These are phyloP conservation scores for Zeuzera pyrina DNA, from an alignment of 2,888 invertebrate genomes.

Conservation along the genomic window DNA sequence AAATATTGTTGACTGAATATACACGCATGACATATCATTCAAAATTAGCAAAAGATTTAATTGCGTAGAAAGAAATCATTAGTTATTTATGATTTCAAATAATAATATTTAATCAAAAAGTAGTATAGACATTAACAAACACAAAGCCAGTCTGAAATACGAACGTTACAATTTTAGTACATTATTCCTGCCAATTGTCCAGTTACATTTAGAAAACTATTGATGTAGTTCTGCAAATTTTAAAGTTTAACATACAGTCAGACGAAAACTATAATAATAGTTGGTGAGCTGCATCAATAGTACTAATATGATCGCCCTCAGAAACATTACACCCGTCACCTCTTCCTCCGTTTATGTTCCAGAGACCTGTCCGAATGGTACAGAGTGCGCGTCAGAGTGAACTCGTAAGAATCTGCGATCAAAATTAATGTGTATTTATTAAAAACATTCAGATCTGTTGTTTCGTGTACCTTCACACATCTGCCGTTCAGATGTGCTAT, in stretches of 20 bases:
- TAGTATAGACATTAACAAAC: too few relatives aligned
- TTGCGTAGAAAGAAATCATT: not conserved
- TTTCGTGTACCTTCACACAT: conserved; percentile 66
- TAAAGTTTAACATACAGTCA: too few relatives aligned
- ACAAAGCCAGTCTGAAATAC: too few relatives aligned
- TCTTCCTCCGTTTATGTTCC: conserved; percentile 68
- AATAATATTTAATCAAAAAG: too few relatives aligned
- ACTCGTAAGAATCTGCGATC: conserved; percentile 81
- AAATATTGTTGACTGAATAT: conserved; percentile 25
- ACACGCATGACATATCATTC: conserved; percentile 44
- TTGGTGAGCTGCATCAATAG: too few relatives aligned
- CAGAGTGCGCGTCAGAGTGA: conserved; percentile 89
- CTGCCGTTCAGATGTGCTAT: conserved; percentile 68
- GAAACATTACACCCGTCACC: conserved; percentile 52
- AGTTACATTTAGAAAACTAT: too few relatives aligned
- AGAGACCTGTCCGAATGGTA: conserved; percentile 84
- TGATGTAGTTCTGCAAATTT: too few relatives aligned
- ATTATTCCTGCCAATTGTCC: too few relatives aligned
- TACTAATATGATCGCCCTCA: conserved; percentile 9
- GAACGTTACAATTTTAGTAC: too few relatives aligned
- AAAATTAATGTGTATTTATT: conserved; percentile 66
- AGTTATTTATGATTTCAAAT: not conserved
- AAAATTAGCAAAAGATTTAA: conserved; percentile 21
- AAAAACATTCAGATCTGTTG: conserved; percentile 62
- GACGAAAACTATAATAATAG: too few relatives aligned